These are phyloP conservation scores for Gibbula magus DNA, from an alignment of 2,888 invertebrate species.

Conservation along the genomic window DNA sequence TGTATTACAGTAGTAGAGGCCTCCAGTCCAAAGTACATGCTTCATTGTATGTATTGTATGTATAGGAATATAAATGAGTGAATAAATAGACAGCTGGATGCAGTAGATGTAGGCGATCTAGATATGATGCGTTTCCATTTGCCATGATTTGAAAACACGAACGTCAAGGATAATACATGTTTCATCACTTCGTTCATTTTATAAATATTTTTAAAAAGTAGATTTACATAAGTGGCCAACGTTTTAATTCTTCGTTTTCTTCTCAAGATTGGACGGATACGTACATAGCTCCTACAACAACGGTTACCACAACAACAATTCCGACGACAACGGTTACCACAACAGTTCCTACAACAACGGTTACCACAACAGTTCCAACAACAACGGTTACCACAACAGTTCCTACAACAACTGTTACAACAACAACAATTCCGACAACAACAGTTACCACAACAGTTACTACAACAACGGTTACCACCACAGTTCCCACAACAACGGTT, in stretches of 20 bases:
- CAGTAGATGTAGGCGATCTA: too few relatives aligned
- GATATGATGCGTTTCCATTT: too few relatives aligned
- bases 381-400: background rate
- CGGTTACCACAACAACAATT: background rate
- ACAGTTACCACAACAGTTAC: background rate
- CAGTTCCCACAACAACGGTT: background rate
- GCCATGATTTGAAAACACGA: too few relatives aligned
- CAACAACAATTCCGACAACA: background rate
- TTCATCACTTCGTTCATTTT: too few relatives aligned
- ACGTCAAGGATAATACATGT: too few relatives aligned
- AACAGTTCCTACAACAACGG: background rate
- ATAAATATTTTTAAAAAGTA: too few relatives aligned
- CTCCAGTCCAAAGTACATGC: too few relatives aligned
- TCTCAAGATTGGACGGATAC: background rate
- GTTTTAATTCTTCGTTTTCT: background rate
- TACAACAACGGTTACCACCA: background rate
- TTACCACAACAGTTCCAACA: background rate
- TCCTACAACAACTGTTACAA: background rate
- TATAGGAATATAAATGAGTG: too few relatives aligned
- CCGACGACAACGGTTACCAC: background rate
- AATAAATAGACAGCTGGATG: too few relatives aligned
- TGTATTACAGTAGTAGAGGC: too few relatives aligned
- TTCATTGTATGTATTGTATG: too few relatives aligned
- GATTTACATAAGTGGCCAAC: background rate
- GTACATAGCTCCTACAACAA: background rate